These are phyloP conservation scores for Zaprionus obscuricornis DNA, from an alignment of 2,888 invertebrate species.

Conservation along the genomic window DNA sequence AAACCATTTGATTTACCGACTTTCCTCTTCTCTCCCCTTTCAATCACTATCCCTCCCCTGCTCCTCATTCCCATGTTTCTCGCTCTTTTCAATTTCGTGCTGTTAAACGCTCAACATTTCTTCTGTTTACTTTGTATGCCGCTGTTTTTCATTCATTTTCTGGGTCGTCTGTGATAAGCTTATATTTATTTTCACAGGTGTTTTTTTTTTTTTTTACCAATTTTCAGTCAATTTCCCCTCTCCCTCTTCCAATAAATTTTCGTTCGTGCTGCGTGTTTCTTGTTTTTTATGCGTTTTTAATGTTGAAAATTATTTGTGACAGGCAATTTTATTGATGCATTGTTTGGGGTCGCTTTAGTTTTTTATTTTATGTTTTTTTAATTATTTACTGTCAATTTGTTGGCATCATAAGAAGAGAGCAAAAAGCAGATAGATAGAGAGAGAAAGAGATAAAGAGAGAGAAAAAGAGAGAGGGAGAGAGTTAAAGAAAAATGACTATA, in stretches of 20 bases:
- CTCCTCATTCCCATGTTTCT: not conserved
- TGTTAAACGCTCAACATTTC: conserved; percentile 39
- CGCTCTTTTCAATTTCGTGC: conserved; percentile 9
- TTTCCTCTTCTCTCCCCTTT: not conserved
- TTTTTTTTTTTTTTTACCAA: conserved; percentile 54
- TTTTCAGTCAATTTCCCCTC: conserved; percentile 37
- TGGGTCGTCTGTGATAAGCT: conserved; percentile 62
- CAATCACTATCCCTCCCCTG: not conserved
- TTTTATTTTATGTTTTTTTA: conserved; percentile 20
- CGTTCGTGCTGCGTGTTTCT: conserved; percentile 19
- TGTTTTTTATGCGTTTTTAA: conserved; percentile 40
- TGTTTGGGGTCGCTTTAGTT: conserved; percentile 25
- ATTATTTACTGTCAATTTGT: conserved; percentile 40
- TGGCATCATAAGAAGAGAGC: not conserved
- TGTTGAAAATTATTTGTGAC: conserved; percentile 38
- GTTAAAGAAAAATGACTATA: no score
- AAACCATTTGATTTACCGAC: conserved; percentile 32
- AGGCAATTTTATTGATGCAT: conserved; percentile 39
- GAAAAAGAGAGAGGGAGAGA: not conserved
- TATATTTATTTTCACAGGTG: conserved; percentile 71
- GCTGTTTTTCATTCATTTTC: conserved; percentile 26
- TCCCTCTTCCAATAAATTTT: conserved; percentile 25
- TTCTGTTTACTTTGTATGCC: conserved; percentile 36
- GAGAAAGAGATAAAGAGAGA: not conserved
- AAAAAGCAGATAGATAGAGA: no score